Conservation (phyloP, 2,113 vertebrate genomes). For the Campylomormyrus numenius region DNA sequence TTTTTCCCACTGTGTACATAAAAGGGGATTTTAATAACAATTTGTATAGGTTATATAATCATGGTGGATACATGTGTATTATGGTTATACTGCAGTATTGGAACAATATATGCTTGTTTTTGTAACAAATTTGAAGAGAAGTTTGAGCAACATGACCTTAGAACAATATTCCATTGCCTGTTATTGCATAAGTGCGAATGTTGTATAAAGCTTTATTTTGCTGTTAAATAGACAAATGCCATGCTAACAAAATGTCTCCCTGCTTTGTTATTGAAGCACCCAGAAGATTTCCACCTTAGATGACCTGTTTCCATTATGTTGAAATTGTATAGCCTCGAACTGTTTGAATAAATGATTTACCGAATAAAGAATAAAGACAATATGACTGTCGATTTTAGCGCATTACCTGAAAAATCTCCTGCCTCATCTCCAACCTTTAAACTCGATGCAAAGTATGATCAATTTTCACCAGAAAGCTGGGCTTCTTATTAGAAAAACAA, state of each 20-base stretch:
- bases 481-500: background rate
- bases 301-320: background rate
- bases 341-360: background rate
- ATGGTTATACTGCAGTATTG: background rate
- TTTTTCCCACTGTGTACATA: background rate
- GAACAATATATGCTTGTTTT: constrained; percentile 3
- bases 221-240: constrained; percentile 7
- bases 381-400: too few relatives aligned
- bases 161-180: background rate
- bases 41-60: background rate
- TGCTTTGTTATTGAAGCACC: background rate
- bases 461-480: background rate
- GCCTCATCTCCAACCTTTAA: background rate
- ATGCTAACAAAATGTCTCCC: background rate
- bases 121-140: constrained; percentile 12
- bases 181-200: background rate
- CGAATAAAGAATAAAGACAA: background rate
- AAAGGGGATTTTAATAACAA: background rate
- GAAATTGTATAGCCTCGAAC: background rate
- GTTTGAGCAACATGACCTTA: background rate
- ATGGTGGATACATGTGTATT: constrained; percentile 13
- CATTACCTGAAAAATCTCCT: background rate
- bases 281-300: background rate
- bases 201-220: constrained; percentile 1
- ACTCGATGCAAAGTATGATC: too few relatives aligned